Evolutionary conservation across 2,797 vertebrate genomes (phyloP).

Genomic region (Rhinella marina): DNA sequence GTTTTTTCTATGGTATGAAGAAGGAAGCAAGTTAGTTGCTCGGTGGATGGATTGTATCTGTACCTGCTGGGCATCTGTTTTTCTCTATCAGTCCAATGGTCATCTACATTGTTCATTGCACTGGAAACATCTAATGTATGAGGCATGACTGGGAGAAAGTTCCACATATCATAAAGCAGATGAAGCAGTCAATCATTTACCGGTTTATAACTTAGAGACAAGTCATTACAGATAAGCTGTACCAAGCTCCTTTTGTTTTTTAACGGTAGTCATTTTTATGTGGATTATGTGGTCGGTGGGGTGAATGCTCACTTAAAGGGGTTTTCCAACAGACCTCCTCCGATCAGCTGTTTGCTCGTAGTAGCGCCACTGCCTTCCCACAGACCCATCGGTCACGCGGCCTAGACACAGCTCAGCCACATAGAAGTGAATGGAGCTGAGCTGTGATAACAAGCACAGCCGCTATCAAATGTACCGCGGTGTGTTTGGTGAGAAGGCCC

Average conservation of each 20-base stretch:
- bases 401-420: no score
- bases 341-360: no score
- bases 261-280: not conserved
- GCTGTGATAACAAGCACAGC: no score
- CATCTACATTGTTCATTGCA: not conserved
- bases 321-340: no score
- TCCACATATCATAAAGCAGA: not conserved
- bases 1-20: not conserved
- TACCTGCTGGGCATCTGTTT: not conserved
- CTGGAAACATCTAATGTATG: not conserved
- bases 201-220: not conserved
- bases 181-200: constrained; percentile 15
- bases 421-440: no score
- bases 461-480: no score
- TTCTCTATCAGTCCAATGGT: not conserved
- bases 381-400: no score
- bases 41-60: not conserved
- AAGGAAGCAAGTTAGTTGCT: no score
- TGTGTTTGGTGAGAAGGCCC: no score
- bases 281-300: not conserved
- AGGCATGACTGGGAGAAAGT: not conserved
- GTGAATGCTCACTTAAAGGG: no score
- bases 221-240: not conserved
- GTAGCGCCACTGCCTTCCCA: no score
- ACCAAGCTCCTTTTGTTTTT: not conserved